These are phyloP conservation scores for Sinocyclocheilus rhinocerous DNA, from an alignment of 2,113 vertebrate genomes.

Conservation along the genomic window DNA sequence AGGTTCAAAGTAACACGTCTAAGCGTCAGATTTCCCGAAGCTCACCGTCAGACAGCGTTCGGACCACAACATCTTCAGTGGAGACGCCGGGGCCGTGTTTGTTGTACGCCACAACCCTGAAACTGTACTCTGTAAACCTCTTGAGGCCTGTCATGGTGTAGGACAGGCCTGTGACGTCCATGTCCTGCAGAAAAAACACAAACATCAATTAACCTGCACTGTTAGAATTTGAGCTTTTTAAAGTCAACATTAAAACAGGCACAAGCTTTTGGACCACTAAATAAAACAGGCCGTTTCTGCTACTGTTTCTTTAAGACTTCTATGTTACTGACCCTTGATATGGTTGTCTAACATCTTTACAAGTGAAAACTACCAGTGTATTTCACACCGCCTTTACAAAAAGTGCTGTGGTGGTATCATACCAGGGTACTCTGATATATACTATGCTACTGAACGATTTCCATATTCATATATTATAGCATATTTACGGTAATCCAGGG, in stretches of 20 bases:
- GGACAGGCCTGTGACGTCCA: constrained; percentile 82
- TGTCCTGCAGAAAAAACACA: constrained; percentile 76
- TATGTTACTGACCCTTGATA: neutral
- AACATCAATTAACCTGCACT: neutral
- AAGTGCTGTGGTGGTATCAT: neutral
- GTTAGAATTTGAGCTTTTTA: neutral
- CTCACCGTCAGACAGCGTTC: constrained; percentile 89
- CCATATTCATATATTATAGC: no score
- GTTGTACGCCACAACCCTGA: constrained; percentile 95
- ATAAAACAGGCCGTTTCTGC: neutral
- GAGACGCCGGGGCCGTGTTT: constrained; percentile 94
- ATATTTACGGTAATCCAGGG: neutral
- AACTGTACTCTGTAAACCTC: constrained; percentile 92
- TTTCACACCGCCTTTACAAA: no score
- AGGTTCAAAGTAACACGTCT: neutral
- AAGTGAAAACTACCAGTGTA: no score
- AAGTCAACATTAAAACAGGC: neutral
- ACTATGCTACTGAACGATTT: no score
- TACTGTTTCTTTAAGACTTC: neutral
- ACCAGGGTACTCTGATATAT: no score
- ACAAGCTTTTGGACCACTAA: neutral
- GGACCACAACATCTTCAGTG: constrained; percentile 85
- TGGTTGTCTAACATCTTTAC: neutral
- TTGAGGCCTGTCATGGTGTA: constrained; percentile 86
- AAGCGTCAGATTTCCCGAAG: neutral